Evolutionary conservation across 2,797 vertebrate species (phyloP).

Genomic region (Allobates femoralis): DNA sequence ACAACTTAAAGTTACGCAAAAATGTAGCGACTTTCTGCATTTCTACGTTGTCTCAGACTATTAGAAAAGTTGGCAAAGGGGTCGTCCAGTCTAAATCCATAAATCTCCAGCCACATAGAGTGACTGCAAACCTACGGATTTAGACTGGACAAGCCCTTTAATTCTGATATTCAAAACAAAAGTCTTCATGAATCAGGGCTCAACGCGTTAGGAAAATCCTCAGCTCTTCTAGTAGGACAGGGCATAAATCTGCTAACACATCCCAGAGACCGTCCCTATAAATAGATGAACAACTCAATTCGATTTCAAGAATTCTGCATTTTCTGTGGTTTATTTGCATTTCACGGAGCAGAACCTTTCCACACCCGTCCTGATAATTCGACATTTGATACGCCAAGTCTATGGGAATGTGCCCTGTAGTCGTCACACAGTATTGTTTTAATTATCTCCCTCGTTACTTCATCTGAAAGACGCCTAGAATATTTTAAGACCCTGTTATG

Average conservation of each 20-base stretch:
- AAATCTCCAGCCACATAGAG: too few relatives aligned
- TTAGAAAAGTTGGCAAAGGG: too few relatives aligned
- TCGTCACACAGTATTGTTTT: background rate
- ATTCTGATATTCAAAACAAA: too few relatives aligned
- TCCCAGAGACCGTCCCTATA: background rate
- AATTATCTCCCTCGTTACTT: constrained; percentile 28
- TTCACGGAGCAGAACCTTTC: background rate
- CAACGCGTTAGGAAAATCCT: too few relatives aligned
- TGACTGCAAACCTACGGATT: too few relatives aligned
- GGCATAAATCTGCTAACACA: background rate
- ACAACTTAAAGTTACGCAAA: too few relatives aligned
- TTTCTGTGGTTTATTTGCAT: background rate
- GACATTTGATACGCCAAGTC: background rate
- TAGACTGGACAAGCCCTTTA: too few relatives aligned
- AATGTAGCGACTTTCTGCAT: too few relatives aligned
- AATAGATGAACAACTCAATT: background rate
- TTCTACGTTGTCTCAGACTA: too few relatives aligned
- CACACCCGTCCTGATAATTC: background rate
- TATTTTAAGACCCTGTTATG: background rate
- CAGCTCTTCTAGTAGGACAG: background rate
- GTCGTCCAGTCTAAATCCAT: too few relatives aligned
- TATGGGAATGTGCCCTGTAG: background rate
- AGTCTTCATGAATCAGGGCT: too few relatives aligned
- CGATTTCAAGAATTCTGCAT: background rate
- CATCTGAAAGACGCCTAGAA: background rate